Evolutionary conservation across 1,140 invertebrate genomes (phyloP).

Genomic region (Leptinotarsa texana): DNA sequence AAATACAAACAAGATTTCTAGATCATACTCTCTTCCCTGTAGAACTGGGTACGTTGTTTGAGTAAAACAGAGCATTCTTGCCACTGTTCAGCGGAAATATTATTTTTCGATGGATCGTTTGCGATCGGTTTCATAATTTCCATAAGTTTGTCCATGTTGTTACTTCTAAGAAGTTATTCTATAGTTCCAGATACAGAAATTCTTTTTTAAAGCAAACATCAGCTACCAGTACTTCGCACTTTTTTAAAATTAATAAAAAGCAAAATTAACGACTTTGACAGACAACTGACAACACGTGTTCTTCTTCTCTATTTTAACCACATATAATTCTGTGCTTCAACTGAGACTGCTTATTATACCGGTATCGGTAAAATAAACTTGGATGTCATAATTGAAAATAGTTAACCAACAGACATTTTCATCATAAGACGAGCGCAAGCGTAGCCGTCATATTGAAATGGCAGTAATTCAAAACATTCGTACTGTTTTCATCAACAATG

Average conservation of each 20-base stretch:
- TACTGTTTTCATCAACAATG: too few species aligned
- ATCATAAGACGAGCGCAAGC: too few species aligned
- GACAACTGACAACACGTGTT: slow-evolving; percentile 5
- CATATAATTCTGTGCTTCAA: too few species aligned
- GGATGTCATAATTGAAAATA: too few species aligned
- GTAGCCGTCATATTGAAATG: too few species aligned
- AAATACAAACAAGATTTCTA: slow-evolving; percentile 10
- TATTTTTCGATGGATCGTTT: slow-evolving; percentile 9
- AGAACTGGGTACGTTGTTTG: slow-evolving; percentile 36
- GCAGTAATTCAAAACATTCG: too few species aligned
- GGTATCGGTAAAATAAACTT: too few species aligned
- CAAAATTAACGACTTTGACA: neutral
- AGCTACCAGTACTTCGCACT: neutral
- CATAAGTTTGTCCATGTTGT: slow-evolving; percentile 14
- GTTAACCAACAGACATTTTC: too few species aligned
- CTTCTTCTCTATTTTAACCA: neutral
- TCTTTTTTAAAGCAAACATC: neutral
- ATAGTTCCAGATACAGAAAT: neutral
- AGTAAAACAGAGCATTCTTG: slow-evolving; percentile 22
- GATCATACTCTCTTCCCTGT: slow-evolving; percentile 42
- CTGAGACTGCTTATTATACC: too few species aligned
- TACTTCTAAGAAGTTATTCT: too few species aligned
- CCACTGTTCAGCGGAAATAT: slow-evolving; percentile 10
- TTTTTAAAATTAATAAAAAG: neutral
- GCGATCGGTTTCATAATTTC: slow-evolving; percentile 12